These are phyloP conservation scores for Hydrophis major DNA, from an alignment of 2,797 vertebrate species.

Conservation along the genomic window DNA sequence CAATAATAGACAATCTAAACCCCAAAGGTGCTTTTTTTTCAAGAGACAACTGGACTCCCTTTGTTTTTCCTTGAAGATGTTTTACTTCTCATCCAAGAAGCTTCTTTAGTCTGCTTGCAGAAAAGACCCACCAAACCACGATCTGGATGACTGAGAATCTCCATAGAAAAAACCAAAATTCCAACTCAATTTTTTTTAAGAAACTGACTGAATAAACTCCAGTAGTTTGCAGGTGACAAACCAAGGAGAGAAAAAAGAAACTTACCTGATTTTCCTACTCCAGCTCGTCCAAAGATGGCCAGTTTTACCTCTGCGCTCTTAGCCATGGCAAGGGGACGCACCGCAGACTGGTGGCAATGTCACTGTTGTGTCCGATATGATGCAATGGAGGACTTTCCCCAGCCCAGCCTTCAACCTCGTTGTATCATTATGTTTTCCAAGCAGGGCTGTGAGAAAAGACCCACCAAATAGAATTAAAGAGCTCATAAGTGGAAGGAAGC, in stretches of 20 bases:
- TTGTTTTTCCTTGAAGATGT: too few species aligned
- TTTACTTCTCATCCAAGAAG: too few species aligned
- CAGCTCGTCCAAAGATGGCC: constrained; percentile 91
- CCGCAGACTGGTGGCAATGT: background rate
- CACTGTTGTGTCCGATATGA: constrained; percentile 6
- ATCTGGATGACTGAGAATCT: too few species aligned
- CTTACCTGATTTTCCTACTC: constrained; percentile 96
- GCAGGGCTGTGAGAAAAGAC: constrained; percentile 52
- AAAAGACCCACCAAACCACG: too few species aligned
- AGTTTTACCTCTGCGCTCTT: constrained; percentile 95
- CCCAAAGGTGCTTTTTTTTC: too few species aligned
- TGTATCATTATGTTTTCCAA: constrained; percentile 64
- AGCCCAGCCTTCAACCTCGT: constrained; percentile 54
- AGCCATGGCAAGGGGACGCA: constrained; percentile 77
- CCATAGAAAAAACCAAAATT: too few species aligned
- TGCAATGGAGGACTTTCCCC: constrained; percentile 33
- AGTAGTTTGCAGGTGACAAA: background rate
- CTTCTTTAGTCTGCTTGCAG: too few species aligned
- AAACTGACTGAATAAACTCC: background rate
- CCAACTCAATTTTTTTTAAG: background rate
- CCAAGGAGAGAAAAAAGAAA: background rate
- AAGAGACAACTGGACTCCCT: too few species aligned
- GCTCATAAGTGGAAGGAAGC: background rate
- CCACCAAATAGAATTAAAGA: constrained; percentile 36
- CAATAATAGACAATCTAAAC: background rate